Evolutionary conservation across 2,888 invertebrate species (phyloP), one percentile per base, ranked within the genome.

Genomic region (Nemoura dubitans): DNA sequence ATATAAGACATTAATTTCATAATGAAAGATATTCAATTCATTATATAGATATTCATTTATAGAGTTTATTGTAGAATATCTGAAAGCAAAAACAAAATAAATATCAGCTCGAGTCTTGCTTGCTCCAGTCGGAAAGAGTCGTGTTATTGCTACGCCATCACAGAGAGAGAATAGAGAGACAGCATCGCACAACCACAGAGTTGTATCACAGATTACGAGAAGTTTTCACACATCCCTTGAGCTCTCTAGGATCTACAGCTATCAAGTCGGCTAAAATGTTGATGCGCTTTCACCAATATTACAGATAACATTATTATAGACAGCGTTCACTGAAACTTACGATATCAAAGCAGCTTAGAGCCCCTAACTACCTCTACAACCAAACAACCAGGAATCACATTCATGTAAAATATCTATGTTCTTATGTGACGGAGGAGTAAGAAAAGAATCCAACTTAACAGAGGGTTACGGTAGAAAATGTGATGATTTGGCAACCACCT

Each of bases 101-200:
- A 6, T 36, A 36, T 10, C 36, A 36, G n/a, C n/a, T n/a, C n/a
- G n/a, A n/a, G n/a, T n/a, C 59, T 21, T 59, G 59, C 59, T 59
- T 59, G 59, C 59, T 59, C 59, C 1, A 7, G 59, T 59, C 59
- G 2, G 21, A 59, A 14, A 59, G 59, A 59, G 59, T 59, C 21
- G 59, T 59, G 59, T 21, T 59, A 59, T 59, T 21, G 59, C 59
- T 59, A 59, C 2, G 59, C 59, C 59, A 59, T 59, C 59, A 59
- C 59, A 59, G 59, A 59, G 59, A 59, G 59, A 59, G 59, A 59
- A 21, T 59, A 59, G 59, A 59, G 59, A 59, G 59, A 59, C 59
- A 59, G 59, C 59, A 59, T 59, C 21, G 59, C 59, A 59, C 59
- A 59, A 59, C 59, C 59, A 59, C 6, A 59, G 59, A 59, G 59